Percentiles rank a stretch among this genome's conserved stretches.
Conservation (phyloP, 2,888 invertebrate species). For the Scaptomyza flava region DNA sequence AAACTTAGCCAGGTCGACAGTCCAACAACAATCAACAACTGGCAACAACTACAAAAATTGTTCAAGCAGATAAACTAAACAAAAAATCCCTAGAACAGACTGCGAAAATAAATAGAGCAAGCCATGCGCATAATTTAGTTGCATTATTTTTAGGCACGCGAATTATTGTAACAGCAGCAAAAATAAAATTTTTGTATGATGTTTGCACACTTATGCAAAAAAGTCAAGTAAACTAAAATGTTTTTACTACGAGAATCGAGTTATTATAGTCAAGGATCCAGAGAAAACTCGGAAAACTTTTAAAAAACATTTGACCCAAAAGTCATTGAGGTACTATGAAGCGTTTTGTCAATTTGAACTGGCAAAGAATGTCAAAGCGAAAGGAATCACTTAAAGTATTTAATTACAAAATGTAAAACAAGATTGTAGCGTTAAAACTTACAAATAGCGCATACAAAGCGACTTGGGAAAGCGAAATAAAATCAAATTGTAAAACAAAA, state of each 20-base stretch:
- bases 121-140: background rate
- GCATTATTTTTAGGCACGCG: slow-evolving; percentile 51
- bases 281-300: too few relatives aligned
- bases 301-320: too few relatives aligned
- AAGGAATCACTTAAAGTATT: slow-evolving; percentile 72
- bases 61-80: slow-evolving; percentile 39
- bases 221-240: too few relatives aligned
- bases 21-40: slow-evolving; percentile 13
- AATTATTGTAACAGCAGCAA: slow-evolving; percentile 17
- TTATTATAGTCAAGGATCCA: too few relatives aligned
- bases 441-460: slow-evolving; percentile 30
- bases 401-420: slow-evolving; percentile 67
- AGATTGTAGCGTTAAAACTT: slow-evolving; percentile 19
- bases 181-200: background rate
- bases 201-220: too few relatives aligned
- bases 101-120: slow-evolving; percentile 39
- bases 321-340: slow-evolving; percentile 28
- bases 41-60: slow-evolving; percentile 23
- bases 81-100: slow-evolving; percentile 8
- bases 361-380: slow-evolving; percentile 38
- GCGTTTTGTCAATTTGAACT: slow-evolving; percentile 55
- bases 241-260: too few relatives aligned
- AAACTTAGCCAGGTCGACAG: slow-evolving; percentile 31
- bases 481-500: slow-evolving; percentile 67
- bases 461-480: slow-evolving; percentile 47